Conservation (phyloP, 2,888 invertebrate genomes). For the Melinaea menophilus region DNA sequence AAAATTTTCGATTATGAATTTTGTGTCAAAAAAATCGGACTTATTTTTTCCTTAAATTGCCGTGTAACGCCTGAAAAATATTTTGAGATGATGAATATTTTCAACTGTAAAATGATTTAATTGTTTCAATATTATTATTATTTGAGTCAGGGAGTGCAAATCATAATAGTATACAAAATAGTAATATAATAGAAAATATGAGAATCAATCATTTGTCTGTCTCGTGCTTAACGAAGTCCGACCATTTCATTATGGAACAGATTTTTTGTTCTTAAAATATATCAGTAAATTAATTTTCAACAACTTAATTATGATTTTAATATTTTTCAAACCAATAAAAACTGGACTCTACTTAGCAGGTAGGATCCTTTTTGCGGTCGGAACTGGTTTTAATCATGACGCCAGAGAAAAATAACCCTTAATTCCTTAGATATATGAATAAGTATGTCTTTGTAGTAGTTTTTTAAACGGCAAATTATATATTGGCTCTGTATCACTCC, state of each 20-base stretch:
- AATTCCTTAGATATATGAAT: constrained; percentile 6
- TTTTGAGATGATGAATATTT: no score
- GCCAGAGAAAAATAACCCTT: constrained; percentile 15
- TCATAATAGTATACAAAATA: no score
- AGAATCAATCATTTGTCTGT: background rate
- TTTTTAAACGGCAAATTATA: constrained; percentile 36
- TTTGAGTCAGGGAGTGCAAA: no score
- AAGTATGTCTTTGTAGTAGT: constrained; percentile 21
- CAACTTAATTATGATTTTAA: constrained; percentile 34
- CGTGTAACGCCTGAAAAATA: no score
- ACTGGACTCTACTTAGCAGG: constrained; percentile 25
- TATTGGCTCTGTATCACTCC: constrained; percentile 47
- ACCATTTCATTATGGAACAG: constrained; percentile 2
- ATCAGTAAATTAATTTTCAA: constrained; percentile 26
- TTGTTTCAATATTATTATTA: no score
- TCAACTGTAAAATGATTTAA: no score
- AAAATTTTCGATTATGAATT: no score
- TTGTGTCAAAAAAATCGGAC: no score
- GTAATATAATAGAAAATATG: background rate
- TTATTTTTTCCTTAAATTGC: no score
- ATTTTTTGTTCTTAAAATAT: constrained; percentile 17
- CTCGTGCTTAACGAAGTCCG: background rate
- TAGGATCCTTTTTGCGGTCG: constrained; percentile 18
- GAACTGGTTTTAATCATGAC: background rate
- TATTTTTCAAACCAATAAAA: constrained; percentile 29